These are phyloP conservation scores for Trachymyrmex cornetzi DNA, from an alignment of 1,140 invertebrate genomes.

Conservation along the genomic window DNA sequence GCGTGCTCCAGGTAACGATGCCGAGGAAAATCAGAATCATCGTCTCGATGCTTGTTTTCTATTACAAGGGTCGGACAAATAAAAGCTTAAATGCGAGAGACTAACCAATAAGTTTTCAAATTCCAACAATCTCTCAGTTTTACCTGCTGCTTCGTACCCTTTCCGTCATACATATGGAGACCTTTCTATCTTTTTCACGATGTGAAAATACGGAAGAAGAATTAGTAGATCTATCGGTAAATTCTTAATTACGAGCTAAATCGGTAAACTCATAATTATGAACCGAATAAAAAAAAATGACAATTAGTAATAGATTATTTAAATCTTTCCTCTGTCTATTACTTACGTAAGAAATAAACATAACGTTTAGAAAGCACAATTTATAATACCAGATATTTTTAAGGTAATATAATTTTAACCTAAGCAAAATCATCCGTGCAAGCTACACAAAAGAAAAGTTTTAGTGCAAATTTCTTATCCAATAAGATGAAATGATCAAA, in stretches of 20 bases:
- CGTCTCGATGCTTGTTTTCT: slow-evolving; percentile 49
- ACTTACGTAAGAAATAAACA: not conserved
- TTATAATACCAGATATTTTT: too few species aligned
- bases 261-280: slow-evolving; percentile 29
- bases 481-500: slow-evolving; percentile 14
- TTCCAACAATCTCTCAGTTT: slow-evolving; percentile 10
- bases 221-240: not conserved
- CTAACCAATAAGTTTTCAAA: slow-evolving; percentile 59
- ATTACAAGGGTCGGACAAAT: slow-evolving; percentile 50
- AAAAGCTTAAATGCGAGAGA: slow-evolving; percentile 50
- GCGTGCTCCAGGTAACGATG: slow-evolving; percentile 64
- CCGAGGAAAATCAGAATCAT: slow-evolving; percentile 64
- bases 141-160: not conserved
- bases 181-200: not conserved
- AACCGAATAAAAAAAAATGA: not conserved
- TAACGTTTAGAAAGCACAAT: too few species aligned
- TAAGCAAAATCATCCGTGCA: not conserved
- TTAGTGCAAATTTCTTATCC: not conserved
- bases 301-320: not conserved
- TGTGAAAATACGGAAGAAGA: not conserved
- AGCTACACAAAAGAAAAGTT: not conserved
- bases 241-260: slow-evolving; percentile 18
- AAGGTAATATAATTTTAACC: not conserved
- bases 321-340: not conserved
- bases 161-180: not conserved